Base-by-base conservation (phyloP, 2,888 invertebrate species). In the Gymnoscelis rufifasciata region DNA sequence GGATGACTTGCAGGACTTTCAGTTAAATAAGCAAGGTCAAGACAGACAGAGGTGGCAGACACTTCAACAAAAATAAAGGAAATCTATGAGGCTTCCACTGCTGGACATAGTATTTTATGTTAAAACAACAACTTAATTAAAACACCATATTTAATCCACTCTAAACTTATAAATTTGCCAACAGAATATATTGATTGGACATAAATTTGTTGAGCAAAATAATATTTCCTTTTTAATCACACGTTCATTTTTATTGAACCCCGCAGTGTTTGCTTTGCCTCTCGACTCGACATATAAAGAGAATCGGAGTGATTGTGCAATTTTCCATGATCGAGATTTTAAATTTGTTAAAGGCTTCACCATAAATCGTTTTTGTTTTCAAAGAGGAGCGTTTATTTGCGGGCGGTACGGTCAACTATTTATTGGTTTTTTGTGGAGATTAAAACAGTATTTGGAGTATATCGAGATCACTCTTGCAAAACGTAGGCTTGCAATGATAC, bases 291-390 rank as follows among this genome's bases (percentile, higher is more conserved):
- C 65, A 64, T 63, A 65, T 62, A 68, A 66, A 57, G 60, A 59
- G 64, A 66, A 71, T 67, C 63, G 64, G 62, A 66, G 60, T 63
- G 69, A 71, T 65, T 71, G 67, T 66, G 70, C 71, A 74, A 78
- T 78, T 77, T 74, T 62, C 68, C 68, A 65, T 75, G 72, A 78
- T 76, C 73, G 73, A 71, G 68, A 71, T 70, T 74, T 74, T 72
- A 73, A 75, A 75, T 73, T 75, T 68, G 68, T 71, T 68, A 67
- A 58, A 60, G 62, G 54, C 38, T 52, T 57, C 57, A 62, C 74
- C 72, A 78, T 77, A 66, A 75, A 76, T 74, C 71, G 68, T 65
- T 66, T 74, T 68, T 63, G 64, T 61, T 68, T 64, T 64, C 60
- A 67, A 66, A 62, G 50, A 55, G 49, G 8, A 30, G 13, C 7